Evolutionary conservation across 2,888 invertebrate genomes (phyloP).

Genomic region (Pseudoips prasinana): DNA sequence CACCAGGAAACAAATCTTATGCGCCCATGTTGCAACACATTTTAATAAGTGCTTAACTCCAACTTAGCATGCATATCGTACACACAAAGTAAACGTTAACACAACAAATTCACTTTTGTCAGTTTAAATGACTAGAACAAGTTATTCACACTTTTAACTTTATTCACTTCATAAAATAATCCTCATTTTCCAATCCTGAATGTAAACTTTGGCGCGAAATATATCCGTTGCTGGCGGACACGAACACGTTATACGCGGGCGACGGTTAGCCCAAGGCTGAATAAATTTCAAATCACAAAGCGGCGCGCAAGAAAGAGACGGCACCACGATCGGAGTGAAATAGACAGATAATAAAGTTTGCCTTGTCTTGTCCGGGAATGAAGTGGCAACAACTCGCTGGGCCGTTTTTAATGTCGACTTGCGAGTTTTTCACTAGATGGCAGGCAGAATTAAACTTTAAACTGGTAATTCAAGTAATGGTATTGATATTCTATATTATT

Average conservation of each 20-base stretch:
- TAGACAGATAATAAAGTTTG: constrained; percentile 42
- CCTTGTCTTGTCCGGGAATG: constrained; percentile 46
- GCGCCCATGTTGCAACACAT: constrained; percentile 65
- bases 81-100: constrained; percentile 46
- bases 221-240: constrained; percentile 38
- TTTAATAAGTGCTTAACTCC: constrained; percentile 53
- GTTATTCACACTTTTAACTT: constrained; percentile 42
- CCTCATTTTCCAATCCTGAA: constrained; percentile 57
- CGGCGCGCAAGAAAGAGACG: constrained; percentile 50
- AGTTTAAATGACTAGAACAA: constrained; percentile 27
- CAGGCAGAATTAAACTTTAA: constrained; percentile 12
- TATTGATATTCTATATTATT: too few species aligned
- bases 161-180: constrained; percentile 43
- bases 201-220: constrained; percentile 66
- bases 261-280: constrained; percentile 71
- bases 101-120: constrained; percentile 41
- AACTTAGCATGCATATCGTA: constrained; percentile 55
- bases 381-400: constrained; percentile 44
- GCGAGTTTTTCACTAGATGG: constrained; percentile 59
- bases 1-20: constrained; percentile 55
- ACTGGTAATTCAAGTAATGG: too few species aligned
- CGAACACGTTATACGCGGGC: constrained; percentile 53
- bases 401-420: constrained; percentile 33
- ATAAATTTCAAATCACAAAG: constrained; percentile 50
- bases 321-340: constrained; percentile 27